A percentile compares a stretch with the other conserved stretches of the same genome.
These are phyloP conservation scores for Leptocoma aspasia DNA, from an alignment of 2,113 vertebrate genomes.

Conservation along the genomic window DNA sequence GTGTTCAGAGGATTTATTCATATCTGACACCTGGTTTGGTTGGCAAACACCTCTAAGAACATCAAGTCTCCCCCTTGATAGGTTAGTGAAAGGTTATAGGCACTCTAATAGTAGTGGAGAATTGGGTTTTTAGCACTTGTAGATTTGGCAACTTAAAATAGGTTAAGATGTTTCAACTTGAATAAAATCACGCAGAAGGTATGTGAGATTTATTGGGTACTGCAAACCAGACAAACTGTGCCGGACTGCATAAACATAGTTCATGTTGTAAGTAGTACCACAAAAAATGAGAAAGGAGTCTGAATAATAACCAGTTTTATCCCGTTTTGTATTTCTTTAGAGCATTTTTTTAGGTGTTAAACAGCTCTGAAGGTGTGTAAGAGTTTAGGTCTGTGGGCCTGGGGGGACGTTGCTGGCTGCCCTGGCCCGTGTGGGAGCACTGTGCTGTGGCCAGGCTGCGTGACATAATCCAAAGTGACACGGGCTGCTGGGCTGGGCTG, in stretches of 20 bases:
- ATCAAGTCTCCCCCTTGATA: background rate
- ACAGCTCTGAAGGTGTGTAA: background rate
- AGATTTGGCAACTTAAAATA: background rate
- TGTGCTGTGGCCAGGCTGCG: accelerated
- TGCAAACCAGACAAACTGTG: background rate
- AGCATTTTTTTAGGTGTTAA: background rate
- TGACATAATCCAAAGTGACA: accelerated
- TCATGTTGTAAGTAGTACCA: background rate
- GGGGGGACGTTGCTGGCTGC: accelerated
- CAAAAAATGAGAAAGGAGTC: background rate
- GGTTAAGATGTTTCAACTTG: background rate
- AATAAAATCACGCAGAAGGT: accelerated
- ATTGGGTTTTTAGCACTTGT: background rate
- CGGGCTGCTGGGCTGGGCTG: background rate
- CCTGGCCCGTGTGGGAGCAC: accelerated
- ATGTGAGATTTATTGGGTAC: background rate
- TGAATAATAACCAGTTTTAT: background rate
- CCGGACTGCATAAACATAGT: background rate
- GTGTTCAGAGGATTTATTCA: background rate
- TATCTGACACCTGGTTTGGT: background rate
- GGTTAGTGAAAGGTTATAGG: background rate
- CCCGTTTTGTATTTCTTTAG: background rate
- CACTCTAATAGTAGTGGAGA: background rate
- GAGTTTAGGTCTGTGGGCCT: accelerated
- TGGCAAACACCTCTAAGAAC: background rate